Percentiles rank a stretch among this genome's conserved stretches.
Conservation (phyloP, 2,797 vertebrate species). For the Benthosema pterotum region DNA sequence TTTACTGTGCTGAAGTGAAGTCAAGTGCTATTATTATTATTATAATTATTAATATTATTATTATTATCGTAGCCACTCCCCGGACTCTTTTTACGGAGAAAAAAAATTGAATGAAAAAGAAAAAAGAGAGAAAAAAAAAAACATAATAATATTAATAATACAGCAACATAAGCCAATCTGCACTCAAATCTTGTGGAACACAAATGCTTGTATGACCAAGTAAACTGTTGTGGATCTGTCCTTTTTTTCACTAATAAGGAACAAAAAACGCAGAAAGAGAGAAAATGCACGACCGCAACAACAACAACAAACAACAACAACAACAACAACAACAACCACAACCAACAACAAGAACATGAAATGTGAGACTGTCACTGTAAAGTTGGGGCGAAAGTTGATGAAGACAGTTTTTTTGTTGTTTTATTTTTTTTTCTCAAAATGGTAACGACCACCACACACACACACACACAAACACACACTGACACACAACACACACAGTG, state of each 20-base stretch:
- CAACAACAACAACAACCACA: too few species aligned
- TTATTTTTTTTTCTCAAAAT: too few species aligned
- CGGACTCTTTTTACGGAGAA: constrained; percentile 63
- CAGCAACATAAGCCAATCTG: constrained; percentile 55
- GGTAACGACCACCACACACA: too few species aligned
- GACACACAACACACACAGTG: too few species aligned
- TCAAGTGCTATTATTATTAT: constrained; percentile 71
- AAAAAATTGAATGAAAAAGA: constrained; percentile 38
- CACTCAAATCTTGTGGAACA: constrained; percentile 57
- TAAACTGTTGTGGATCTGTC: constrained; percentile 60
- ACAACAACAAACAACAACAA: constrained; percentile 32
- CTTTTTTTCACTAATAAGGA: constrained; percentile 46
- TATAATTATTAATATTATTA: constrained; percentile 41
- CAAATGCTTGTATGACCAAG: constrained; percentile 64
- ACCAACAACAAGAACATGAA: too few species aligned
- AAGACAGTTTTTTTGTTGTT: too few species aligned
- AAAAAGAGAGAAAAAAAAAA: too few species aligned
- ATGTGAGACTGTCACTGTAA: too few species aligned
- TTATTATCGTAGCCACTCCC: constrained; percentile 64
- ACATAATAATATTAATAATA: constrained; percentile 8
- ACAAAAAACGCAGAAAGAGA: constrained; percentile 44
- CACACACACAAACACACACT: too few species aligned
- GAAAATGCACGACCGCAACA: constrained; percentile 30
- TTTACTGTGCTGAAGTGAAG: constrained; percentile 74
- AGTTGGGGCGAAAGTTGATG: too few species aligned